Evolutionary conservation across 2,888 invertebrate genomes (phyloP), one percentile per base, ranked within the genome.

Genomic region (Camptogramma bilineatum): DNA sequence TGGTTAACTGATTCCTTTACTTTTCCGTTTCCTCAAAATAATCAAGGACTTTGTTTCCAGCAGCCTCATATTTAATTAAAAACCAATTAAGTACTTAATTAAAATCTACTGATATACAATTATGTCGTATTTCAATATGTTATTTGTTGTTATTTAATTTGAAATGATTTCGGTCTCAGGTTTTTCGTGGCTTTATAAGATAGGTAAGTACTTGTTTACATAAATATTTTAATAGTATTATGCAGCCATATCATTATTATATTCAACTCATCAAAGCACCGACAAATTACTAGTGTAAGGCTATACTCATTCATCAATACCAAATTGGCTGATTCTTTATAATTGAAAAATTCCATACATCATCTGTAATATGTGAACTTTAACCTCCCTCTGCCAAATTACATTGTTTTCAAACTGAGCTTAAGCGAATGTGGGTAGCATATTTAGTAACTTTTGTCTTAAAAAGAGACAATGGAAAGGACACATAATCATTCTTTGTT

Each of bases 31-130:
- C 87, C 87, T 85, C 72, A 72, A 76, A 75, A 74, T 68, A 58
- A 47, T 73, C 76, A 83, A 85, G 82, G 84, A 81, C 78, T 73
- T 78, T 65, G 65, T 81, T 86, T 86, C 85, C 83, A 84, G 77
- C 71, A 52, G 76, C 73, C 63, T 69, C 68, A 70, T 75, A 62
- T 13, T 68, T 73, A 13, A 18, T 19, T 31, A 53, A 21, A 13
- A 76, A 79, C 80, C 80, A 73, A 79, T 76, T 74, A 55, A 64
- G 64, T 71, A 72, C 70, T 70, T 75, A 81, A 80, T 80, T 81
- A 73, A 59, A 17, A 48, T 39, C 3, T 44, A 52, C 64, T 68
- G 54, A 51, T 75, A 69, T 71, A 64, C 63, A 73, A 70, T 78
- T 69, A 74, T 61, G 9, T 76, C 60, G 39, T 64, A 56, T 61